These are phyloP conservation scores for Chromis chromis DNA, from an alignment of 2,797 vertebrate species.

Conservation along the genomic window DNA sequence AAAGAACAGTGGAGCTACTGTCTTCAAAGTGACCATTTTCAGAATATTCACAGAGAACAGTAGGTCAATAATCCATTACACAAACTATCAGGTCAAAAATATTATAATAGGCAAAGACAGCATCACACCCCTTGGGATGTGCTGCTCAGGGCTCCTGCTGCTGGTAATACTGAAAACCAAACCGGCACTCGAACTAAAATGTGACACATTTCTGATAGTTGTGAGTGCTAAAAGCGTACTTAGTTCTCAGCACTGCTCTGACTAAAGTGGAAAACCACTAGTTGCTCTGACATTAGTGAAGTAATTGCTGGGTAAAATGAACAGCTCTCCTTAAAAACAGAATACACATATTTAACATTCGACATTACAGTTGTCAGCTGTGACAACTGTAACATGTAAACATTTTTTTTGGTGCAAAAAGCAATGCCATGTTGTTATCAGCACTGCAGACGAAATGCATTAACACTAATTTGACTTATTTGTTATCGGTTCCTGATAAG, in stretches of 20 bases:
- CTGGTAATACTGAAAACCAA: slow-evolving; percentile 62
- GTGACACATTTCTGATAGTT: slow-evolving; percentile 50
- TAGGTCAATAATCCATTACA: slow-evolving; percentile 70
- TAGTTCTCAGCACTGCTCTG: slow-evolving; percentile 13
- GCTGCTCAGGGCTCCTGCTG: slow-evolving; percentile 41
- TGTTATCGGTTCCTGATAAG: slow-evolving; percentile 15
- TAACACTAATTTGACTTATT: slow-evolving; percentile 16
- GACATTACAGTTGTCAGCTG: neutral
- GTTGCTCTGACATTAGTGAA: slow-evolving; percentile 6
- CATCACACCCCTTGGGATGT: slow-evolving; percentile 43
- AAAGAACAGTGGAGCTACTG: slow-evolving; percentile 25
- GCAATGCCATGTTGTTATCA: neutral
- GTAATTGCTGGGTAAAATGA: slow-evolving; percentile 3
- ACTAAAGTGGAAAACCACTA: slow-evolving; percentile 17
- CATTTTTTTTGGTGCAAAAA: neutral
- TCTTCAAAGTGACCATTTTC: slow-evolving; percentile 59
- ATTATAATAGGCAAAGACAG: slow-evolving; percentile 62
- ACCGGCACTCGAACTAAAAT: slow-evolving; percentile 49
- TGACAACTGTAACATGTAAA: neutral
- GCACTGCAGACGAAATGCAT: neutral
- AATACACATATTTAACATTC: neutral
- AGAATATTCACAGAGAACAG: slow-evolving; percentile 58
- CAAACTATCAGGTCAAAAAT: slow-evolving; percentile 64
- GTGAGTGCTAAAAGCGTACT: slow-evolving; percentile 36
- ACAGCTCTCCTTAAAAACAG: slow-evolving; percentile 1